Evolutionary conservation across 1,140 invertebrate genomes (phyloP), one percentile per base, ranked within the genome.

Genomic region (Drosophila equinoxialis): DNA sequence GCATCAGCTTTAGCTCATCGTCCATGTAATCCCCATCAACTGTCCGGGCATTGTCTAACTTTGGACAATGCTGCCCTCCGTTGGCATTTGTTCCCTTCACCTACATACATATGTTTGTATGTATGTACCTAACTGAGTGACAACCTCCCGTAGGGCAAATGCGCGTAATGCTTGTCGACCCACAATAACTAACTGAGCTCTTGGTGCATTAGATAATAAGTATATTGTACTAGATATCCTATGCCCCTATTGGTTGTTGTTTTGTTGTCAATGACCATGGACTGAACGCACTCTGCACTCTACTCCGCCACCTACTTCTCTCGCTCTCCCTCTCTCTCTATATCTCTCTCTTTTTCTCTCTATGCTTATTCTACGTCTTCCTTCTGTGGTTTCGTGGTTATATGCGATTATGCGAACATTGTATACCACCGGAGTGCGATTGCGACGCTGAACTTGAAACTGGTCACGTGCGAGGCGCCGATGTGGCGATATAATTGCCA

Each of bases 401-500:
- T 59, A 55, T 57, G 64, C 62, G 74, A 81, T 81, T 77, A 77
- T 68, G 67, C 66, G 62, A 67, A 65, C 30, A 17, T 54, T 51
- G 23, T 55, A 6, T 20, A 57, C 11, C 20, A 17, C 8, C 4
- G 30, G 10, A 13, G 30, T 11, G 41, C 17, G 41, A 51, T 59
- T 62, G 14, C 65, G 14, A 42, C 60, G 72, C 33, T 81, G 81
- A 85, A 81, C 81, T 85, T 85, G 71, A 85, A 85, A 74, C 68
- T 85, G 78, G 78, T 81, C 82, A 85, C 81, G 81, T 85, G 81
- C 81, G 65, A 55, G 75, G 71, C 69, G 68, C 78, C 81, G 75
- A 69, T 81, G 81, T 78, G 81, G 68, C 78, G 77, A 81, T 81
- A 85, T 85, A 85, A 86, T 86, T 85, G 82, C 71, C 74, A 86